Conservation (phyloP, 1,140 invertebrate genomes). For the Panagrolaimus sp. region DNA sequence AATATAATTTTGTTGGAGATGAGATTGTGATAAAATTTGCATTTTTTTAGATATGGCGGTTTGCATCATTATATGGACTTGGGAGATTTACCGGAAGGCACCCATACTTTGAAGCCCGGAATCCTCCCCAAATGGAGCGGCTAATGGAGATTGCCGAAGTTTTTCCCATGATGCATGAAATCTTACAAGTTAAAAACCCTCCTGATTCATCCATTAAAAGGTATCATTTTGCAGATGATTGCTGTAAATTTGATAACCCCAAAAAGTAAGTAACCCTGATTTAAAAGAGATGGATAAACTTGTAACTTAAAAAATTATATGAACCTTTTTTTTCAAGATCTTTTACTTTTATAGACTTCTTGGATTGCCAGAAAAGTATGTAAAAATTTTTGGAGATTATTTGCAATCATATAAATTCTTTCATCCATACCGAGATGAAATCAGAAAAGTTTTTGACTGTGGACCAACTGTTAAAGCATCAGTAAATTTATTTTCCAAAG, state of each 20-base stretch:
- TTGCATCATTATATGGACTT: constrained; percentile 22
- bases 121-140: background rate
- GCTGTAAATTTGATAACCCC: constrained; percentile 11
- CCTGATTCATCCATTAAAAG: background rate
- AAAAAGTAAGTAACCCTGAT: constrained; percentile 6
- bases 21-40: too few species aligned
- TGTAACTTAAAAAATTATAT: too few species aligned
- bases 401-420: constrained; percentile 13
- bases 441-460: background rate
- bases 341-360: background rate
- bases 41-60: constrained; percentile 17
- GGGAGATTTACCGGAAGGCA: constrained; percentile 8
- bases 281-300: too few species aligned
- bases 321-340: too few species aligned
- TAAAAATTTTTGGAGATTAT: constrained; percentile 2
- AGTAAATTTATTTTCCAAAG: background rate
- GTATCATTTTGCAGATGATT: constrained; percentile 4
- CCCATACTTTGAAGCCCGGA: constrained; percentile 9
- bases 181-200: constrained; percentile 1
- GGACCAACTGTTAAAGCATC: background rate
- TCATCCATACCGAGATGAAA: constrained; percentile 18
- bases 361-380: background rate
- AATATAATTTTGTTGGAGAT: too few species aligned
- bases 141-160: background rate
- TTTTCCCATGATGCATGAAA: constrained; percentile 16